Evolutionary conservation across 1,140 invertebrate species (phyloP), one percentile per base, ranked within the genome.

Genomic region (Triops cancriformis): DNA sequence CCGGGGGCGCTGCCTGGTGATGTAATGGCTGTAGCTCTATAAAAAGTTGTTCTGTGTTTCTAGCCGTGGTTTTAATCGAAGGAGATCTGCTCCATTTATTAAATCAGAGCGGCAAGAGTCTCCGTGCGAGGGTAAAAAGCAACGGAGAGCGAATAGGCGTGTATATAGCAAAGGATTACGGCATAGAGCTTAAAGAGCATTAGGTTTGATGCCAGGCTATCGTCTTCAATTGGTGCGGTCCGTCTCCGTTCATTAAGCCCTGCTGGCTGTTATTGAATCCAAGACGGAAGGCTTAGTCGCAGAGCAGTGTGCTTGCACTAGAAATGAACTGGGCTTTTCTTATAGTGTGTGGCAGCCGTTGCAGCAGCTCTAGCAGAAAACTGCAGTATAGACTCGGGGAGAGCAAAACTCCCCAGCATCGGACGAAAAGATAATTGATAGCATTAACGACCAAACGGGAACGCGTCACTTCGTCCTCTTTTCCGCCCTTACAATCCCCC

Each of bases 401-500:
- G 14, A 64, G 51, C 51, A 23, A 64, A 64, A 23, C 51, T 64
- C 51, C 51, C 51, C 51, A 9, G 51, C 51, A 64, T 64, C 51
- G 51, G 51, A 64, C 51, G 51, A 64, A 64, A 64, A 64, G 51
- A 64, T 64, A 64, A 64, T 64, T 64, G 51, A 64, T 64, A 64
- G 51, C 51, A 64, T 64, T 64, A 64, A 64, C 23, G 51, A 64
- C 51, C 31, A 64, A 64, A 64, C 51, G 51, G 18, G 51, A 64
- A 64, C 51, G 51, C 51, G 45, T 23, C 45, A 64, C 45, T 64
- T n/a, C 45, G 14, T 1, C 51, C 51, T 10, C 51, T 64, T 64
- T 64, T 14, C 51, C 51, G 18, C 51, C 51, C 51, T 64, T 64
- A 37, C 31, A 37, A 37, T 18, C 14, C 18, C 18, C 51, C n/a